Percentiles rank a stretch among this genome's conserved stretches.
phyloP scores from a whole-genome alignment of 2,888 invertebrate species.

The Celastrina argiolus region DNA sequence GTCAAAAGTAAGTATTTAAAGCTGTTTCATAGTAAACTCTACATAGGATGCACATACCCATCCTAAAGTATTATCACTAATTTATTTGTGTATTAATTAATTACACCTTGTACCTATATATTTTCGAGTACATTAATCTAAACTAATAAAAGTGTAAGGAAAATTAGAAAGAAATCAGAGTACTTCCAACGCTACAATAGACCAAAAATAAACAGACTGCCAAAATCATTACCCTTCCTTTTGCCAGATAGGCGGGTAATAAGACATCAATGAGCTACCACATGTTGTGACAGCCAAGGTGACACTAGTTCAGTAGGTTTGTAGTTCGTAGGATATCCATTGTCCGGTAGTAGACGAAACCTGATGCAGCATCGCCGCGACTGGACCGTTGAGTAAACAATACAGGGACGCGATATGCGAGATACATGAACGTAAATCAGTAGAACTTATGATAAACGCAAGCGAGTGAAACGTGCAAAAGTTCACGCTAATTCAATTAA shows the following conservation, averaged over 20 bases:
- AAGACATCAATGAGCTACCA: not conserved
- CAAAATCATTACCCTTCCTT: too few species aligned
- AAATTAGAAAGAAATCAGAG: too few species aligned
- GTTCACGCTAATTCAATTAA: not conserved
- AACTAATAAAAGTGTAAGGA: too few species aligned
- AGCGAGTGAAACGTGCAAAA: too few species aligned
- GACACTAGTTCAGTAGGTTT: conserved; percentile 44
- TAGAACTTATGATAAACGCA: not conserved
- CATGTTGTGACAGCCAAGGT: conserved; percentile 17
- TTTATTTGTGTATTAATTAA: too few species aligned
- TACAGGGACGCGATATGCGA: conserved; percentile 30
- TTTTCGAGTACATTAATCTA: too few species aligned
- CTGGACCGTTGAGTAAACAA: conserved; percentile 15
- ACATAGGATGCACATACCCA: too few species aligned
- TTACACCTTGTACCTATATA: too few species aligned
- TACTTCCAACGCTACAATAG: too few species aligned
- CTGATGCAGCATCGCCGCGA: conserved; percentile 33
- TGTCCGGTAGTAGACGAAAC: conserved; percentile 60
- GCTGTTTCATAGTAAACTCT: too few species aligned
- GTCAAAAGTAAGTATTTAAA: too few species aligned
- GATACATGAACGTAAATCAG: conserved; percentile 19
- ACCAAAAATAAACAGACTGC: not conserved
- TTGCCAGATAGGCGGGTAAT: not conserved
- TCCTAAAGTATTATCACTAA: too few species aligned
- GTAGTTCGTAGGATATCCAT: conserved; percentile 45